Conservation (phyloP, 1,140 invertebrate genomes). For the Trichonephila inaurata region DNA sequence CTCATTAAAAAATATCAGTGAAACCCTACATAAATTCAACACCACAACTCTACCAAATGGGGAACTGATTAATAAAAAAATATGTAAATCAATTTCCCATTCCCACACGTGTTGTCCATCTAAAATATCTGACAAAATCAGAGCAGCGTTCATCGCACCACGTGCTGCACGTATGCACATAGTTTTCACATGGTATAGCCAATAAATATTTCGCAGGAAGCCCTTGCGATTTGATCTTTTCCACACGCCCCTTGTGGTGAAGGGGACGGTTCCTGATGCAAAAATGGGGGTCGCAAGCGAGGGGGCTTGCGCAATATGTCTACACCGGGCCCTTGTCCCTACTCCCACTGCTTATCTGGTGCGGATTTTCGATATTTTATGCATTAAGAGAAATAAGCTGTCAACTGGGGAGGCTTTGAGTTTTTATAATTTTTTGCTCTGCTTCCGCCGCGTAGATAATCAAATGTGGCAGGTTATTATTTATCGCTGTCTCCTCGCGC, state of each 20-base stretch:
- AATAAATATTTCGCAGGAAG: conserved; percentile 57
- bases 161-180: conserved; percentile 29
- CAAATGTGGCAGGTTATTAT: conserved; percentile 76
- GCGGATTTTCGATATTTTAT: conserved; percentile 74
- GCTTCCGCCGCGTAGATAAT: conserved; percentile 68
- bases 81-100: conserved; percentile 57
- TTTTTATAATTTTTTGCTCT: conserved; percentile 64
- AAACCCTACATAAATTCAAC: no score
- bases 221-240: neutral
- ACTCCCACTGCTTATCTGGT: neutral
- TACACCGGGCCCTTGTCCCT: conserved; percentile 37
- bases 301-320: conserved; percentile 60
- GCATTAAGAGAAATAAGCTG: conserved; percentile 76
- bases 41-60: no score
- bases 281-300: neutral
- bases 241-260: conserved; percentile 57
- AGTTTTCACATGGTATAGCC: conserved; percentile 39
- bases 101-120: conserved; percentile 34
- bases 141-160: neutral
- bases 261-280: neutral
- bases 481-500: conserved; percentile 54
- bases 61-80: neutral
- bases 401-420: conserved; percentile 27
- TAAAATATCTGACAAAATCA: neutral
- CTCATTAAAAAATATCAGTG: no score